phyloP scores from a whole-genome alignment of 2,113 vertebrate species.

The Dicerorhinus sumatrensis region DNA sequence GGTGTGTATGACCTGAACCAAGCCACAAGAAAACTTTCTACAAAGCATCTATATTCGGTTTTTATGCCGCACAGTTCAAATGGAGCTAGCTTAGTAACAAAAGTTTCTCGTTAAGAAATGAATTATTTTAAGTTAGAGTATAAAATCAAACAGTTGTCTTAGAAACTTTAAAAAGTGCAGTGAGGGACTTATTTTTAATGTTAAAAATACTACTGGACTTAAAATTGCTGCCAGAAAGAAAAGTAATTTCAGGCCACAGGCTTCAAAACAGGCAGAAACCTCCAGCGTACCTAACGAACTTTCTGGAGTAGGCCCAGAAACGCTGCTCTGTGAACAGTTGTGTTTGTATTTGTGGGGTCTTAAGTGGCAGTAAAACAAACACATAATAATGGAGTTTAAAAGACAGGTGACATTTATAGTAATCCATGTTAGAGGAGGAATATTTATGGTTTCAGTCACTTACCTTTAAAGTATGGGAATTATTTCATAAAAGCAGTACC shows the following conservation, averaged over 20 bases:
- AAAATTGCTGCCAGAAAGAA: conserved; percentile 65
- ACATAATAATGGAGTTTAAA: neutral
- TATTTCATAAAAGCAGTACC: neutral
- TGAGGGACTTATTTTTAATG: conserved; percentile 79
- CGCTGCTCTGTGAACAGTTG: conserved; percentile 36
- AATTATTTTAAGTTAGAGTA: conserved; percentile 68
- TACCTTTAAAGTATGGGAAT: neutral
- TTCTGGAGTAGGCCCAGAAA: conserved; percentile 58
- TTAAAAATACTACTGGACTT: conserved; percentile 75
- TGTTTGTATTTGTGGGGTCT: conserved; percentile 66
- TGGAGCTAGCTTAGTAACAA: conserved; percentile 55
- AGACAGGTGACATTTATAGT: neutral
- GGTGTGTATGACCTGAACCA: neutral
- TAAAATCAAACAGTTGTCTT: conserved; percentile 75
- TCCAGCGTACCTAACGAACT: neutral
- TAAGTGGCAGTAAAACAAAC: conserved; percentile 16
- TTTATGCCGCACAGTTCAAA: neutral
- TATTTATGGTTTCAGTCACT: neutral
- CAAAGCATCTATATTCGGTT: neutral
- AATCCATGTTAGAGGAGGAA: neutral
- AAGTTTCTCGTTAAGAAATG: conserved; percentile 11
- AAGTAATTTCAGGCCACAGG: conserved; percentile 64
- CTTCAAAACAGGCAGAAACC: conserved; percentile 68
- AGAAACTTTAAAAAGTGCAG: conserved; percentile 46
- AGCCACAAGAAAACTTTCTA: conserved; percentile 8